Evolutionary conservation across 2,888 invertebrate species (phyloP), one percentile per base, ranked within the genome.

Genomic region (Cerastis rubricosa): DNA sequence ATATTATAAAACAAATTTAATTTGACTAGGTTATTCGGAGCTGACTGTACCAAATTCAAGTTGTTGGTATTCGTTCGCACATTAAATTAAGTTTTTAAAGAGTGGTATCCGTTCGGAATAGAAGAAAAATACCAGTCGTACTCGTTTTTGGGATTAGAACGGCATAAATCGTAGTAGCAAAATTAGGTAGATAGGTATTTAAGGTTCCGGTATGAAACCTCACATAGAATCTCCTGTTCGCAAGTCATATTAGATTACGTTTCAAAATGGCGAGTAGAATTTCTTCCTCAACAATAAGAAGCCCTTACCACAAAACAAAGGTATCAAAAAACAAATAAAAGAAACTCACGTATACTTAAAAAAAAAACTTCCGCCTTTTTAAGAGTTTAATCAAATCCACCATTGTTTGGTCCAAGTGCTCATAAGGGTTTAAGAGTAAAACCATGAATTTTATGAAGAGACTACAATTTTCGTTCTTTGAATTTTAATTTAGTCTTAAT

Each of bases 401-500:
- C 14, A 29, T 25, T 47, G n/a, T 51, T 22, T 14, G 14, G 2
- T 7, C 12, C 12, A 74, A 74, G 74, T 57, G 35, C 51, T 76
- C 70, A 63, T 74, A 68, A 57, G n/a, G 45, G 40, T 64, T 61
- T 43, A 59, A 17, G 47, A 63, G 17, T 70, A 45, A 75, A 70
- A n/a, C 12, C 57, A 64, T 47, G 40, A 45, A 2, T 65, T 63
- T 79, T 64, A 49, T 25, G 59, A 63, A 22, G 9, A n/a, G 45
- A 45, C 47, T 47, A 43, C 12, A 63, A 64, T 61, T 45, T 47
- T 40, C 14, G 1, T 51, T 72, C 19, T 63, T 59, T 66, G 19
- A 76, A 76, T 70, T 85, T 85, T 76, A 40, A 81, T 85, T 86
- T 63, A 12, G 11, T 47, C n/a, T 35, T 65, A 68, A 67, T 61